Percentiles rank a stretch among this genome's conserved stretches.
phyloP scores from a whole-genome alignment of 30 jellyfish, hydroid and myxozoan genomes.

The Sanderia malayensis region DNA sequence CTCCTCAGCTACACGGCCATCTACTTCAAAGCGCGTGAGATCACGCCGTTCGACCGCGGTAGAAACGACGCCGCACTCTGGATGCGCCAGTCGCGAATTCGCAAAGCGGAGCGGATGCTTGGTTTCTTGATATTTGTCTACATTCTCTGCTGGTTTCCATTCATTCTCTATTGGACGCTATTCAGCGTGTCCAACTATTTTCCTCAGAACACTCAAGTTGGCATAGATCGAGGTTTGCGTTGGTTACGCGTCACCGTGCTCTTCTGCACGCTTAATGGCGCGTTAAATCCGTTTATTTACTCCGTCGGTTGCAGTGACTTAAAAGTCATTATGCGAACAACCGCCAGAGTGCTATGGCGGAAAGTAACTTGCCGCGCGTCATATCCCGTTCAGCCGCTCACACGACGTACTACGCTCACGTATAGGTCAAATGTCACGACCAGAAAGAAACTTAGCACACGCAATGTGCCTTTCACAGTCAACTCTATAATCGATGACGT shows the following conservation, averaged over 20 bases:
- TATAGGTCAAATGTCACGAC: neutral
- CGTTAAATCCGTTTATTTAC: conserved; percentile 76
- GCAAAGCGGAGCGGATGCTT: conserved; percentile 80
- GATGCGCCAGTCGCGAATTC: conserved; percentile 45
- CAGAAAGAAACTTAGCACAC: neutral
- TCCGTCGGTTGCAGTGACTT: conserved; percentile 65
- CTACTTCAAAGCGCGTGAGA: conserved; percentile 55
- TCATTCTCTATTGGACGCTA: conserved; percentile 67
- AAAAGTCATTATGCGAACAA: conserved; percentile 31
- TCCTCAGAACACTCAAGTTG: conserved; percentile 41
- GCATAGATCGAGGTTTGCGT: conserved; percentile 39
- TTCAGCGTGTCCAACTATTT: conserved; percentile 47
- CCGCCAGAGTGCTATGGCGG: conserved; percentile 32
- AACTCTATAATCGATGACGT: neutral
- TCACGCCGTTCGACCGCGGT: conserved; percentile 34
- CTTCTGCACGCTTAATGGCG: conserved; percentile 69
- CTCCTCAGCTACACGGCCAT: conserved; percentile 72
- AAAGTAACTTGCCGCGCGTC: conserved; percentile 44
- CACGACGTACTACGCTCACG: neutral
- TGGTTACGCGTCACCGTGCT: conserved; percentile 81
- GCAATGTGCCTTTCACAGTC: neutral
- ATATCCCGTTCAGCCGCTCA: conserved; percentile 30
- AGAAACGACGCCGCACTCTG: conserved; percentile 23
- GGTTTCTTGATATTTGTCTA: conserved; percentile 66
- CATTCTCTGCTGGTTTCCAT: conserved; percentile 83